Conservation (phyloP, 2,113 vertebrate genomes). For the Oryzias woworae region DNA sequence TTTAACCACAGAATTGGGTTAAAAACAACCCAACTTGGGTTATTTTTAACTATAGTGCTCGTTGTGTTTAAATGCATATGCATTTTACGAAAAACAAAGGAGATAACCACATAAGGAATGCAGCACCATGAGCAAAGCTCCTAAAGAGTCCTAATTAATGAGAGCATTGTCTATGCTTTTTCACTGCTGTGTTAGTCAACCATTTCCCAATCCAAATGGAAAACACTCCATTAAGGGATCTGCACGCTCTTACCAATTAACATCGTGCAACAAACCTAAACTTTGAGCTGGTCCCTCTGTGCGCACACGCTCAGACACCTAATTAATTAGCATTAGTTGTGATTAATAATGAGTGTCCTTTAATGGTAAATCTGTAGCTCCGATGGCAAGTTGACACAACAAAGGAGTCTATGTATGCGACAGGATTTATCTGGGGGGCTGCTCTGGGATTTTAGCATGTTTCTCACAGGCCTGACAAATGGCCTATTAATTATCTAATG, state of each 20-base stretch:
- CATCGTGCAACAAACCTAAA: conserved; percentile 87
- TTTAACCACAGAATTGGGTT: too few relatives aligned
- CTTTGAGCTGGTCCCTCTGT: conserved; percentile 76
- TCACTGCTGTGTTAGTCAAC: conserved; percentile 62
- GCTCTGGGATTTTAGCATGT: conserved; percentile 95
- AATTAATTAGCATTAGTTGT: conserved; percentile 99
- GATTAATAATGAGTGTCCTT: conserved; percentile 97
- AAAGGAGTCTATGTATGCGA: conserved; percentile 84
- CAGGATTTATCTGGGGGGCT: conserved; percentile 93
- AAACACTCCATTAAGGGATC: conserved; percentile 80
- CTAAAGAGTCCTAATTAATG: conserved; percentile 73
- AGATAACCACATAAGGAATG: conserved; percentile 4
- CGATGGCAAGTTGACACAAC: conserved; percentile 85
- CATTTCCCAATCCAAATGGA: conserved; percentile 66
- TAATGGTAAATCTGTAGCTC: conserved; percentile 91
- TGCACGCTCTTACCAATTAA: conserved; percentile 88
- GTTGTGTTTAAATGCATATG: background rate
- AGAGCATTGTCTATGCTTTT: conserved; percentile 62
- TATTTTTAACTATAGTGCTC: too few relatives aligned
- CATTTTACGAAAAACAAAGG: conserved; percentile 15
- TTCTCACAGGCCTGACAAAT: conserved; percentile 99
- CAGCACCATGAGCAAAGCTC: conserved; percentile 38
- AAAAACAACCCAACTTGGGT: too few relatives aligned
- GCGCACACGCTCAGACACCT: conserved; percentile 71
- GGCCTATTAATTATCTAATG: conserved; percentile 99